These are phyloP conservation scores for Cataglyphis albicans DNA, from an alignment of 2,888 invertebrate genomes.

Conservation along the genomic window DNA sequence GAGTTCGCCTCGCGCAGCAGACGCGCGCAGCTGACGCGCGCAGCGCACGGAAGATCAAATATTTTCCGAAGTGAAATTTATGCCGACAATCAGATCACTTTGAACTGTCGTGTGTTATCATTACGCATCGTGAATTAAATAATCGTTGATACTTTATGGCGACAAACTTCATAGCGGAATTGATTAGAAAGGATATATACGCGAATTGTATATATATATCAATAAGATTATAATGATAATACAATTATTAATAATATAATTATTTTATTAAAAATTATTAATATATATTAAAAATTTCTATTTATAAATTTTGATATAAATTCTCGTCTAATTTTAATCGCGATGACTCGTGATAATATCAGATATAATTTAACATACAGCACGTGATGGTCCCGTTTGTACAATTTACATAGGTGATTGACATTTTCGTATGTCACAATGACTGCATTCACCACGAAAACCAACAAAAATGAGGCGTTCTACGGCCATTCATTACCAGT, in stretches of 20 bases:
- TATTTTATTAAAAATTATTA: background rate
- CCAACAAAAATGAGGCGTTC: conserved; percentile 61
- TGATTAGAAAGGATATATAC: background rate
- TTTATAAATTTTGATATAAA: background rate
- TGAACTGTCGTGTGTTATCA: conserved; percentile 8
- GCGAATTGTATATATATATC: background rate
- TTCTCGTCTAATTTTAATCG: background rate
- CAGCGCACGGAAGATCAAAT: conserved; percentile 47
- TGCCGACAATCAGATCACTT: conserved; percentile 34
- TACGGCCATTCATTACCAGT: conserved; percentile 71
- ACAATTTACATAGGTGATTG: conserved; percentile 68
- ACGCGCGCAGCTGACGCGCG: background rate
- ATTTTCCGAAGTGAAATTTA: conserved; percentile 50
- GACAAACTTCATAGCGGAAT: conserved; percentile 9
- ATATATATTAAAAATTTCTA: background rate
- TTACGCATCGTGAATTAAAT: conserved; percentile 47
- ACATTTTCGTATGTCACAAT: conserved; percentile 68
- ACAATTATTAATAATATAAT: too few relatives aligned
- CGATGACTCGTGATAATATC: conserved; percentile 26
- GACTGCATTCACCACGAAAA: conserved; percentile 56
- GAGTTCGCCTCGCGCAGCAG: conserved; percentile 22
- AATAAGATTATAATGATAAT: background rate
- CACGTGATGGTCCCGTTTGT: conserved; percentile 35
- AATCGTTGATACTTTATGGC: conserved; percentile 19
- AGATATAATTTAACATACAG: conserved; percentile 63